Evolutionary conservation across 2,888 invertebrate genomes (phyloP), one percentile per base, ranked within the genome.

Genomic region (Dicycla oo): DNA sequence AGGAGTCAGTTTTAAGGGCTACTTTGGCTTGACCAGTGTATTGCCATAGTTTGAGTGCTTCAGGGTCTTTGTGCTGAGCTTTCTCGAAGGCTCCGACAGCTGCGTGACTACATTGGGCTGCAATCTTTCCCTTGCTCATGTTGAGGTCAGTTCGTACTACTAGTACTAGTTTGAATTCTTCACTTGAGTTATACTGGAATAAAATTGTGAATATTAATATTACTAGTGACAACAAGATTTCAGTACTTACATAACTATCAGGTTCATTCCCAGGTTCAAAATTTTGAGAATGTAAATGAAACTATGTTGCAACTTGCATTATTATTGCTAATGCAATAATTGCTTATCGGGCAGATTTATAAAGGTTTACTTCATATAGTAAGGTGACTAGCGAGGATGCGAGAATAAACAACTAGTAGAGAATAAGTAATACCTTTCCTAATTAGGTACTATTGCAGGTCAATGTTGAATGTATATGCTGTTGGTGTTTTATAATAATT

Each of bases 61-160:
- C 96, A 0, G 97, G 97, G 83, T 97, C 97, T 71, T 95, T 96
- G 68, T 93, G 94, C 58, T 96, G 93, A 0, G 98, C 97, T 86
- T 97, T 97, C 81, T 98, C 98, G 88, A 98, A 98, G 1, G 98
- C 98, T 20, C 97, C 97, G 0, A 99, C 98, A 0, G 99, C 98
- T n/a, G 98, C 99, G 91, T 99, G 99, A n/a, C 98, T 97, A 93
- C 99, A 99, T 92, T 99, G 99, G 0, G 99, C 98, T 6, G 98
- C 99, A 54, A 98, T 97, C 96, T 99, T 99, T 1, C 99, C 98
- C 95, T 99, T 99, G 20, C 98, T 98, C 99, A 99, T 99, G 92
- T 98, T 98, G 6, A 99, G 95, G 88, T 99, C 99, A 89, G 97
- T 98, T 86, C 99, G 96, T 8, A 99, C 98, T 4, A 98, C 98